A percentile compares a stretch with the other conserved stretches of the same genome.
These are phyloP conservation scores for Yponomeuta plumbellus DNA, from an alignment of 2,888 invertebrate genomes.

Conservation along the genomic window DNA sequence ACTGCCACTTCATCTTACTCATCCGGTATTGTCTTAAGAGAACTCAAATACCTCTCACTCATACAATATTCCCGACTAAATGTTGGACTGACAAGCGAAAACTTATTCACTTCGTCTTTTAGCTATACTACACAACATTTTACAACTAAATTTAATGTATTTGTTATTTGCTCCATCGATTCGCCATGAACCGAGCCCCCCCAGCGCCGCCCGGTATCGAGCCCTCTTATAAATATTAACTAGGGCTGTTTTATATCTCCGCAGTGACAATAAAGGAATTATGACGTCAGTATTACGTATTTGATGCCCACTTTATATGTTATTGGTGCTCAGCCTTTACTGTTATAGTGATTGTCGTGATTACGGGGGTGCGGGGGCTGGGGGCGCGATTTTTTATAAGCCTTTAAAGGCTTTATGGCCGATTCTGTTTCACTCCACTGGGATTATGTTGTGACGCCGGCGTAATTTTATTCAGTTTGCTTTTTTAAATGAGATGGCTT, in stretches of 20 bases:
- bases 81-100: too few relatives aligned
- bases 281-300: conserved; percentile 47
- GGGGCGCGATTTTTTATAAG: conserved; percentile 43
- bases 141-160: not conserved
- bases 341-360: conserved; percentile 38
- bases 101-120: too few relatives aligned
- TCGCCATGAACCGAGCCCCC: not conserved
- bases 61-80: too few relatives aligned
- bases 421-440: conserved; percentile 11
- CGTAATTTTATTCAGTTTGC: conserved; percentile 1
- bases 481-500: conserved; percentile 1
- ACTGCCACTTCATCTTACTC: too few relatives aligned
- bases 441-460: conserved; percentile 7
- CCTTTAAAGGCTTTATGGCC: conserved; percentile 38
- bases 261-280: conserved; percentile 51
- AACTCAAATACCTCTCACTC: too few relatives aligned
- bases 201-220: not conserved
- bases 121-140: not conserved
- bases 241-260: conserved; percentile 28
- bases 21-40: too few relatives aligned
- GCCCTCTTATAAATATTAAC: conserved; percentile 44
- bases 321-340: conserved; percentile 39
- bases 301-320: conserved; percentile 33
- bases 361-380: conserved; percentile 26
- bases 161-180: not conserved